Base-by-base conservation (phyloP, 2,888 invertebrate species). In the Ctenicera cuprea region DNA sequence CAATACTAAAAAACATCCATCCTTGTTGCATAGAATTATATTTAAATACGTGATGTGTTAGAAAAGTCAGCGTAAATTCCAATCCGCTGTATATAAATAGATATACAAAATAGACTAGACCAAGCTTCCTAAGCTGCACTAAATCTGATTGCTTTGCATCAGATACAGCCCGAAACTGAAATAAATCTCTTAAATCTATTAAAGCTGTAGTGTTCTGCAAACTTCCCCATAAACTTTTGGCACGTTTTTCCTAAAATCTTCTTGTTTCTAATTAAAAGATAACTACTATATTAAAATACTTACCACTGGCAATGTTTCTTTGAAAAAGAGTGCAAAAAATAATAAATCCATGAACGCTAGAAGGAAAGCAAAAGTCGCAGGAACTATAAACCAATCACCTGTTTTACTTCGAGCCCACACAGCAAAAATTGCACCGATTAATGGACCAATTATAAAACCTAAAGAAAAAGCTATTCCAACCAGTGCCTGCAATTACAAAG, bases 11-110 rank as follows among this genome's bases (percentile, higher is more conserved):
- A 86, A 98, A 99, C 96, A 99, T 97, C 90, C 95, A 96, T 5
- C 99, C 99, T 88, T 99, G 99, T 87, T 98, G 95, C 94, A 97
- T 95, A 54, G 97, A 96, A 68, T 93, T 94, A 86, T 95, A 98
- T 64, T 93, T 90, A 86, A 98, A 98, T 43, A 94, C 91, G 82
- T 96, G 94, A 88, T 98, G 98, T 67, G 97, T 97, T 59, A 99
- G 90, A 89, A 99, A 99, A 66, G 98, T 97, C 38, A 99, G 89
- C 0, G 99, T 99, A 85, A 98, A 99, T 88, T 99, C 99, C 71
- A 99, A 89, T 1, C 98, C 99, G 66, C 98, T 98, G 87, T 97
- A 98, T 74, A 97, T 89, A 85, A 98, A 97, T 76, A 98, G 89
- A 88, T 97, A 99, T 9, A 97, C 87, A 86, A 99, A 99, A 86